phyloP scores from a whole-genome alignment of 2,797 vertebrate species.

The Buphagus erythrorhynchus region DNA sequence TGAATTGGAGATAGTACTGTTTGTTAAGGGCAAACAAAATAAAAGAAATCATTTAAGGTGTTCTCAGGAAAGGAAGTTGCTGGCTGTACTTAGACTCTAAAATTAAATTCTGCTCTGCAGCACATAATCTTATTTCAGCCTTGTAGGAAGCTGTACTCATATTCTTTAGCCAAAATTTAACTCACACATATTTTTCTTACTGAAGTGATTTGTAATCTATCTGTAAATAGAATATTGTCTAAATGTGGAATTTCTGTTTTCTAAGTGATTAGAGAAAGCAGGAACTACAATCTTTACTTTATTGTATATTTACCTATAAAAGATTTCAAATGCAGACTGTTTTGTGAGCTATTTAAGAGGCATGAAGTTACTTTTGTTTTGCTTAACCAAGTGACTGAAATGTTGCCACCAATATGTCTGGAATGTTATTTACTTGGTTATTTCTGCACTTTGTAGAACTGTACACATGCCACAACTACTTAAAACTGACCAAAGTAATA shows the following conservation, averaged over 20 bases:
- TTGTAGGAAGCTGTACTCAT: background rate
- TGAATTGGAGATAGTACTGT: background rate
- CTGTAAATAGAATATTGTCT: background rate
- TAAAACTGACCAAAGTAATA: constrained; percentile 22
- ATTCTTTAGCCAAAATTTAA: background rate
- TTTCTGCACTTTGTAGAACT: constrained; percentile 67
- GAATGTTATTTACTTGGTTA: constrained; percentile 78
- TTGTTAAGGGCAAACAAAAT: background rate
- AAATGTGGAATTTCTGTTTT: background rate
- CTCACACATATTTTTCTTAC: background rate
- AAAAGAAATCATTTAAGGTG: background rate
- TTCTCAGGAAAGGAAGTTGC: background rate
- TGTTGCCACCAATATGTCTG: constrained; percentile 72
- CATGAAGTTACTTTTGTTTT: constrained; percentile 69
- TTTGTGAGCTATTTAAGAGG: constrained; percentile 41
- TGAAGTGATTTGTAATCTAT: background rate
- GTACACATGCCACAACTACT: constrained; percentile 40
- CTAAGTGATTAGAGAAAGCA: background rate
- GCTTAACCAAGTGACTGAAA: constrained; percentile 51
- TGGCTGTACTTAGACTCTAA: background rate
- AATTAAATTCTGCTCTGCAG: background rate
- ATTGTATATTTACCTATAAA: background rate
- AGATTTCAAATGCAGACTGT: background rate
- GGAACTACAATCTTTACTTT: background rate
- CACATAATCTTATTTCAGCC: background rate